Evolutionary conservation across 2,113 vertebrate species (phyloP), one percentile per base, ranked within the genome.

Genomic region (Callipepla squamata): DNA sequence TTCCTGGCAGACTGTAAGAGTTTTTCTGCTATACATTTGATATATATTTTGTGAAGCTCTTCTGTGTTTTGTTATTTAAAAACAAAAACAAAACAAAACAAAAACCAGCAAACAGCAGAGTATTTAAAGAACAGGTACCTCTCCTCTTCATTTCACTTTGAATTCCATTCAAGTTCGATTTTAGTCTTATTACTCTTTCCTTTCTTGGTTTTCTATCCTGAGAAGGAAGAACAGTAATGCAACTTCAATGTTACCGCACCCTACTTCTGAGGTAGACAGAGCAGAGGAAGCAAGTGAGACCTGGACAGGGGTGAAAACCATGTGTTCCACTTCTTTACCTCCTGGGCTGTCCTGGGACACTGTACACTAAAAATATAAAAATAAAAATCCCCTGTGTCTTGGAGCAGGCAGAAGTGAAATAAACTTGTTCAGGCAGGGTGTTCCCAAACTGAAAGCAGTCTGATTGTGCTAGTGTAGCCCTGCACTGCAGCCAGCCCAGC

Each of bases 201-300:
- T 13, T 79, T 48, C 30, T 6, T 15, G 0, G 1, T 15, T 4
- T 55, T 48, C 61, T 16, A 32, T 8, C 21, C 0, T 0, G 23
- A 26, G 14, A 23, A 0, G 0, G 59, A 67, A 44, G 13, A 2
- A 2, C 0, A 12, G 10, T 6, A 44, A 36, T 0, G 1, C 11
- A 75, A 53, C 3, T 36, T 28, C 8, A 23, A 13, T 32, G 59
- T 59, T 4, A 0, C 32, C 10, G 8, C 0, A 6, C 38, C 90
- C 28, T 9, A 2, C 40, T 30, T 36, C 0, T 0, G 44, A 36
- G 25, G 44, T 40, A 88, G 22, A 7, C 2, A 20, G 21, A 26
- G 20, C 50, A 34, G 42, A 28, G 11, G 50, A 7, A 73, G 20
- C 5, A 44, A 55, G 9, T 7, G 45, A 57, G 25, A 73, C 26